Percentiles rank a stretch among this genome's conserved stretches.
Evolutionary conservation across 2,113 vertebrate genomes (phyloP).

Genomic region (Ibidorhyncha struthersii): DNA sequence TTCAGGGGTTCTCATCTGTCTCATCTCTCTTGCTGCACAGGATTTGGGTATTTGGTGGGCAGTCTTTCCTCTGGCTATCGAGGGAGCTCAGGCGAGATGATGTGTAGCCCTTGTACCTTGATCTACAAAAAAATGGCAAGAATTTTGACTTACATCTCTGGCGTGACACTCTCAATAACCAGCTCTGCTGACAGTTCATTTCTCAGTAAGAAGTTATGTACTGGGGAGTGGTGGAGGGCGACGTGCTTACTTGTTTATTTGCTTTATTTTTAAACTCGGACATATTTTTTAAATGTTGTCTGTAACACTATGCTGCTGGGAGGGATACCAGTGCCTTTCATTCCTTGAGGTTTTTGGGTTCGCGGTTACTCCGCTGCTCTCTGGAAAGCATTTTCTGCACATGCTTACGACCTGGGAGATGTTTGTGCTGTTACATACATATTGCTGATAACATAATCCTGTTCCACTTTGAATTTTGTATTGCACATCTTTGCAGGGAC

Average conservation of each 20-base stretch:
- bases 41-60: background rate
- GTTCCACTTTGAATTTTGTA: background rate
- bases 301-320: background rate
- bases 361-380: background rate
- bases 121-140: background rate
- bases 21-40: background rate
- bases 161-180: background rate
- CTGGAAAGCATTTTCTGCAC: background rate
- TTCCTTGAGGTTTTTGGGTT: background rate
- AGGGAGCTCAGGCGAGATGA: background rate
- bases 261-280: slow-evolving; percentile 32
- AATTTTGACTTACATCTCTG: background rate
- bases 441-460: background rate
- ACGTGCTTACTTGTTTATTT: background rate
- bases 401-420: background rate
- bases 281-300: background rate
- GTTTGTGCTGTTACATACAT: background rate
- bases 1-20: background rate
- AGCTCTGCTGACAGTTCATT: background rate
- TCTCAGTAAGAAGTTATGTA: background rate
- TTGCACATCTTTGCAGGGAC: rapidly evolving
- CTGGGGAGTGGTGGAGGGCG: background rate
- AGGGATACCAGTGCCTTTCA: background rate
- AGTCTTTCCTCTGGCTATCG: background rate
- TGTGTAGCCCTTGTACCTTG: background rate